phyloP scores from a whole-genome alignment of 2,797 vertebrate species.

The Mormyrops attenuatus region DNA sequence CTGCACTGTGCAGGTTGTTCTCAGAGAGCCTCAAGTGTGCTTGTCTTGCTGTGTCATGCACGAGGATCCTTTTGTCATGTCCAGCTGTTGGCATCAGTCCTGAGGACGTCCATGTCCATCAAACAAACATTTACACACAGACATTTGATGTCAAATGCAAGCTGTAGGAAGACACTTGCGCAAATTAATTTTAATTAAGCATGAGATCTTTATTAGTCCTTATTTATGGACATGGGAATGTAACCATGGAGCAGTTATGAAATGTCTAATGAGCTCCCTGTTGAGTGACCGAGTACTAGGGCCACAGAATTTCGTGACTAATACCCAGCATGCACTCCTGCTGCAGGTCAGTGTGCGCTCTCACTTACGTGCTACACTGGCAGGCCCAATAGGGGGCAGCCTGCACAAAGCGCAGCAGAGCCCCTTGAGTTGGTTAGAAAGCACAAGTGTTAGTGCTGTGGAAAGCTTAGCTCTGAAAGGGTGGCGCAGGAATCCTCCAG shows the following conservation, averaged over 20 bases:
- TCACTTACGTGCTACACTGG: neutral
- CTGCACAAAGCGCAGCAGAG: neutral
- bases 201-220: neutral
- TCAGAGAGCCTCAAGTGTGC: neutral
- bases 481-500: neutral
- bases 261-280: neutral
- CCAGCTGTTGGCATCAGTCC: slow-evolving; percentile 17
- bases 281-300: neutral
- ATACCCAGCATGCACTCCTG: neutral
- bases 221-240: neutral
- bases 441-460: neutral
- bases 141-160: slow-evolving; percentile 5
- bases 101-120: neutral
- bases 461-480: neutral
- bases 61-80: slow-evolving; percentile 26
- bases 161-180: neutral
- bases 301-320: neutral
- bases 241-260: neutral
- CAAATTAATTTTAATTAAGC: neutral
- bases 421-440: neutral
- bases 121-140: neutral
- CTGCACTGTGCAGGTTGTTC: neutral
- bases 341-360: neutral
- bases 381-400: neutral
- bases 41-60: slow-evolving; percentile 25